Base-by-base conservation (phyloP, 2,113 vertebrate species). In the Chionodraco myersi region DNA sequence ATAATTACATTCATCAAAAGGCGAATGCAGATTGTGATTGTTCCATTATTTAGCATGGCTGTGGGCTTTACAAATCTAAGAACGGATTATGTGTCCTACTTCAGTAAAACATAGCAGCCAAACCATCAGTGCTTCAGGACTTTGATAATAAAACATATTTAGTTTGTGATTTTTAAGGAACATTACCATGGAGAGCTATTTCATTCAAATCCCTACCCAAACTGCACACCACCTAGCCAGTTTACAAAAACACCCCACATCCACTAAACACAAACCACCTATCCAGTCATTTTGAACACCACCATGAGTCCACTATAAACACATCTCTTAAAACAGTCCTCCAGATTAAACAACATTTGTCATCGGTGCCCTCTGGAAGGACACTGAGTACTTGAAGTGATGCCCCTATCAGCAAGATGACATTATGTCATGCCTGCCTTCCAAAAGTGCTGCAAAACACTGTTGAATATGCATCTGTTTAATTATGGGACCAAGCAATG, bases 1-100 rank as follows among this genome's bases (percentile, higher is more conserved):
- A 34, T 83, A 85, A 88, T 89, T 89, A 83, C 52, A 79, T 86
- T 85, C 56, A 86, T 86, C 84, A 88, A 79, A 85, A 66, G 63
- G 72, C 30, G 1, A 77, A 80, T 54, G 63, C 68, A 74, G 68
- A 84, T 81, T 77, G 59, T 54, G 68, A 66, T 71, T 80, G 80
- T 66, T 86, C 79, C 58, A 71, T 84, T 86, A 56, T 64, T 65
- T 66, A n/a, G 48, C 60, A 5, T 74, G 48, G 75, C 86, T 71
- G 60, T 2, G 48, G 81, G 86, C 75, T 80, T 60, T 49, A 67
- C 73, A 59, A 41, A 63, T 69, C 73, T n/a, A 63, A 77, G 56
- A 47, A 83, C 80, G 34, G 44, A 58, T 67, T 60, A 8, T 47
- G 59, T 84, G 86, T 77, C 87, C 81, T 75, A 79, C 81, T 86